These are phyloP conservation scores for Listronotus oregonensis DNA, from an alignment of 1,140 invertebrate species.

Conservation along the genomic window DNA sequence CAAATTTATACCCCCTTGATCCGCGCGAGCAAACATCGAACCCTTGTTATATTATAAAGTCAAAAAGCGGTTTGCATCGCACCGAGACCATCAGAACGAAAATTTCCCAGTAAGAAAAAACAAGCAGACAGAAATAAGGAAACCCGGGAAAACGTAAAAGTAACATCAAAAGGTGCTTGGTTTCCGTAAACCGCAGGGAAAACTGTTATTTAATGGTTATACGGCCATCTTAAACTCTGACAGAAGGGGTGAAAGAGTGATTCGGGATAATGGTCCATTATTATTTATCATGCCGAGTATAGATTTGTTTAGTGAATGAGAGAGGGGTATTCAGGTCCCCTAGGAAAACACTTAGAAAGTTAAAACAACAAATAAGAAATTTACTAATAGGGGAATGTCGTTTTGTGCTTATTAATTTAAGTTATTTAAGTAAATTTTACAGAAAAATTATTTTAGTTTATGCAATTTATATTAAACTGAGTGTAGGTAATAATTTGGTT, in stretches of 20 bases:
- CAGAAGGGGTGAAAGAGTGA: slow-evolving; percentile 35
- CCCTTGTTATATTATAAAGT: slow-evolving; percentile 42
- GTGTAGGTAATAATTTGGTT: no score
- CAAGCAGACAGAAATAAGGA: slow-evolving; percentile 10
- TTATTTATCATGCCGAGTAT: slow-evolving; percentile 34
- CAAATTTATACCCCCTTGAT: slow-evolving; percentile 46
- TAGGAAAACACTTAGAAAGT: no score
- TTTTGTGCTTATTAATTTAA: no score
- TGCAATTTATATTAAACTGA: no score
- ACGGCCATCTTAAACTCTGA: slow-evolving; percentile 30
- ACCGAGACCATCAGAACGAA: no score
- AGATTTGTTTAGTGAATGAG: slow-evolving; percentile 35
- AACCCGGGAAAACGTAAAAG: slow-evolving; percentile 27
- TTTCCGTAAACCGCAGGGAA: slow-evolving; percentile 38
- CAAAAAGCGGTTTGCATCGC: slow-evolving; percentile 31
- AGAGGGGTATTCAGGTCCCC: no score
- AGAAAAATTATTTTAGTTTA: no score
- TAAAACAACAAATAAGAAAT: no score
- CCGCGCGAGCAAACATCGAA: slow-evolving; percentile 40
- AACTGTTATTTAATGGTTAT: slow-evolving; percentile 42
- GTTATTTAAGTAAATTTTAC: no score
- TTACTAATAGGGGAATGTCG: no score
- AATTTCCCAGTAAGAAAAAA: not conserved
- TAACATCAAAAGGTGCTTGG: slow-evolving; percentile 33
- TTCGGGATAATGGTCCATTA: slow-evolving; percentile 35